A percentile compares a stretch with the other conserved stretches of the same genome.
Evolutionary conservation across 2,888 invertebrate species (phyloP).

Genomic region (Hoplodrina ambigua): DNA sequence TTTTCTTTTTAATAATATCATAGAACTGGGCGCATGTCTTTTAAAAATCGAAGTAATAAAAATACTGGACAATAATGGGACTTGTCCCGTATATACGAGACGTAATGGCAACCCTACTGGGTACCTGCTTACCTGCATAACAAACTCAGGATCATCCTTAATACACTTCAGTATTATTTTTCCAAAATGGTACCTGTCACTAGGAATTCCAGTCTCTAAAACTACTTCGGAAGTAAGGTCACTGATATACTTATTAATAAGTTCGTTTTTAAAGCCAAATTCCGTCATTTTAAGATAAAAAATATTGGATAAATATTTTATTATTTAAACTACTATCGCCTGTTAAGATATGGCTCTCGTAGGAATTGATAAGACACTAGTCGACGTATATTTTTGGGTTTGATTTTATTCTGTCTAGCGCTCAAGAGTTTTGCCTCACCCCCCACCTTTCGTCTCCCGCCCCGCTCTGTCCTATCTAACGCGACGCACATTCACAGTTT

Average conservation of each 20-base stretch:
- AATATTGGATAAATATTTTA: not conserved
- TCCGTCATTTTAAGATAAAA: constrained; percentile 13
- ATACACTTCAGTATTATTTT: constrained; percentile 51
- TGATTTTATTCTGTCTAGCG: no score
- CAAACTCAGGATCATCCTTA: constrained; percentile 52
- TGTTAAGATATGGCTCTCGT: not conserved
- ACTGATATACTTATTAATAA: constrained; percentile 60
- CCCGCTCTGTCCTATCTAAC: no score
- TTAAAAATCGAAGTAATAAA: no score
- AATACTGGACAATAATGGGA: no score
- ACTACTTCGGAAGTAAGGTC: constrained; percentile 67
- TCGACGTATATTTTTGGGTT: no score
- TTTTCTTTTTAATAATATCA: no score
- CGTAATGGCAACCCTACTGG: no score
- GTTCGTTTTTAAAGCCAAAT: constrained; percentile 23
- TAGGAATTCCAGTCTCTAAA: constrained; percentile 65
- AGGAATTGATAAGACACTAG: not conserved
- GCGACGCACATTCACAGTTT: no score
- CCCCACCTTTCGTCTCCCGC: no score
- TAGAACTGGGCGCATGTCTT: no score
- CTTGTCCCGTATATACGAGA: no score
- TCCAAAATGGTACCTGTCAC: constrained; percentile 70
- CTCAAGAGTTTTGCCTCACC: no score
- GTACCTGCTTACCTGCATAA: constrained; percentile 54
- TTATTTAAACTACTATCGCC: not conserved